phyloP scores from a whole-genome alignment of 2,888 invertebrate species.

The Phaedon cochleariae region DNA sequence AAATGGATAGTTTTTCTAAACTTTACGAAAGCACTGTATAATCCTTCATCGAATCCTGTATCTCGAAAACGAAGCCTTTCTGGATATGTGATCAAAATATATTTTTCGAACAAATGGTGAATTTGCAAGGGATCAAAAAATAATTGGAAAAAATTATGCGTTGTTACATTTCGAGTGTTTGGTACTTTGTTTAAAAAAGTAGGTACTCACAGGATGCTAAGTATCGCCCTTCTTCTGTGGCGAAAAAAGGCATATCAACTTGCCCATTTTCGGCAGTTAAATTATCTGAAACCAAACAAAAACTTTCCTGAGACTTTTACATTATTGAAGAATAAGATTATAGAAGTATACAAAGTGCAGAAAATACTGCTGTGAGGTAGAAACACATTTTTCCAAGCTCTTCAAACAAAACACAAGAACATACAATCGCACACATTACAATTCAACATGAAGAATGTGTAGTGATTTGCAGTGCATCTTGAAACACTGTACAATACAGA shows the following conservation, averaged over 20 bases:
- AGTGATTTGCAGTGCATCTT: conserved; percentile 4
- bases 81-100: too few species aligned
- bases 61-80: too few species aligned
- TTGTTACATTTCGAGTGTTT: too few species aligned
- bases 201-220: conserved; percentile 81
- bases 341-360: conserved; percentile 24
- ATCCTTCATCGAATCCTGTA: too few species aligned
- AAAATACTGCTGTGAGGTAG: conserved; percentile 31
- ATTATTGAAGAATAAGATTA: too few species aligned
- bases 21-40: too few species aligned
- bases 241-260: conserved; percentile 81
- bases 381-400: conserved; percentile 22
- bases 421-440: not conserved
- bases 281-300: conserved; percentile 58
- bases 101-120: too few species aligned
- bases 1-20: too few species aligned
- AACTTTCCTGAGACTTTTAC: not conserved
- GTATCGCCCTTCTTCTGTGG: conserved; percentile 88
- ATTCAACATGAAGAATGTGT: conserved; percentile 8
- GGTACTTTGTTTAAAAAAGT: too few species aligned
- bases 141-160: too few species aligned
- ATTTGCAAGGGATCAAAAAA: too few species aligned
- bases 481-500: conserved; percentile 33
- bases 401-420: conserved; percentile 26
- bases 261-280: conserved; percentile 62